Evolutionary conservation across 2,113 vertebrate species (phyloP).

Genomic region (Uria lomvia): DNA sequence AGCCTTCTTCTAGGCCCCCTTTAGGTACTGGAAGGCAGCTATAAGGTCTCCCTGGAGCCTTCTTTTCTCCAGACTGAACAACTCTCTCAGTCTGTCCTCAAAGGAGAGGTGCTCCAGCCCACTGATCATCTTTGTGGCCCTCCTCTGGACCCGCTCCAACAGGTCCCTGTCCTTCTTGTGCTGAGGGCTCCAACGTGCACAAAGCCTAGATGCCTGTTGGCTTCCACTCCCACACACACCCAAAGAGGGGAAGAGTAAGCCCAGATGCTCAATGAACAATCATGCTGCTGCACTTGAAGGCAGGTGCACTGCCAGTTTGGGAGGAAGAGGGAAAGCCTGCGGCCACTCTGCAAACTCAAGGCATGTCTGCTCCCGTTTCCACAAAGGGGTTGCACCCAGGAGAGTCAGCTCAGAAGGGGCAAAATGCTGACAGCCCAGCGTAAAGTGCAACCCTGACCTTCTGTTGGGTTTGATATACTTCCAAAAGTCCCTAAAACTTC

Average conservation of each 20-base stretch:
- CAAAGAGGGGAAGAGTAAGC: fast-evolving
- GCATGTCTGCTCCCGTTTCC: fast-evolving
- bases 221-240: not conserved
- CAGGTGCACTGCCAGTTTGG: fast-evolving
- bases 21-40: no score
- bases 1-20: no score
- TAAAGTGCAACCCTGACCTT: not conserved
- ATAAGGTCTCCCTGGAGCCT: no score
- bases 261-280: not conserved
- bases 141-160: no score
- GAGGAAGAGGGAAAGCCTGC: no score
- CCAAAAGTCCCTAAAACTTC: not conserved
- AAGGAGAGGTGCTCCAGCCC: no score
- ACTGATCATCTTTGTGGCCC: no score
- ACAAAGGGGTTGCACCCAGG: not conserved
- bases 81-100: no score
- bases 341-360: not conserved
- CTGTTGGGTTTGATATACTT: not conserved
- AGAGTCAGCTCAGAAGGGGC: no score
- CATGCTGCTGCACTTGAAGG: not conserved
- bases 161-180: no score
- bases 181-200: not conserved
- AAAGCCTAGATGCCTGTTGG: not conserved
- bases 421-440: not conserved
- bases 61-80: no score